These are phyloP conservation scores for Falco novaeseelandiae DNA, from an alignment of 2,797 vertebrate genomes.

Conservation along the genomic window DNA sequence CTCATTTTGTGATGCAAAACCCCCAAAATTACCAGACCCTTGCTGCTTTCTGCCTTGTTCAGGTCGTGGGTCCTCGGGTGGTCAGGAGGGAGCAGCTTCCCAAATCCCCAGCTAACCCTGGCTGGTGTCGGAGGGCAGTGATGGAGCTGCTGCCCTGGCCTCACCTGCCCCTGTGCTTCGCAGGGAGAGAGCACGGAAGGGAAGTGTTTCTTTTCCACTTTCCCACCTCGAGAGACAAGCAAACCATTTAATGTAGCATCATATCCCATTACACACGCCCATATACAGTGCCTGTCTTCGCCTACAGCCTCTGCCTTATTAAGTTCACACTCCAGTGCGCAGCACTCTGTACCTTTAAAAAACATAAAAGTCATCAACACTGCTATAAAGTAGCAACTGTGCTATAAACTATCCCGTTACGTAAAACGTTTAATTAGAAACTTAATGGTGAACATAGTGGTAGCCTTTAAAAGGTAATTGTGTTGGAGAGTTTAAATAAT, in stretches of 20 bases:
- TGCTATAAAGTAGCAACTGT: slow-evolving; percentile 57
- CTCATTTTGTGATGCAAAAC: not conserved
- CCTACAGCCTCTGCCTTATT: slow-evolving; percentile 12
- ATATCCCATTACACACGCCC: not conserved
- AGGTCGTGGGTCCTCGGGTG: rapidly evolving
- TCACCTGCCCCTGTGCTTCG: rapidly evolving
- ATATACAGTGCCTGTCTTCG: not conserved
- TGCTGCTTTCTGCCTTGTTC: not conserved
- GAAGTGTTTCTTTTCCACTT: not conserved
- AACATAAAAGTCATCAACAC: slow-evolving; percentile 46
- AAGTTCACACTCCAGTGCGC: not conserved
- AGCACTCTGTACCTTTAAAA: slow-evolving; percentile 38
- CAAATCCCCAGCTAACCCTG: rapidly evolving
- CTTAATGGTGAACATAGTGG: slow-evolving; percentile 67
- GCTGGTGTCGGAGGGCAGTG: not conserved
- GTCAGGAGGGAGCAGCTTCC: not conserved
- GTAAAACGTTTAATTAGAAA: slow-evolving; percentile 73
- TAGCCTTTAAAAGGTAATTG: slow-evolving; percentile 74
- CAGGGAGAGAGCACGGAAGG: not conserved
- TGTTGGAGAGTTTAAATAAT: slow-evolving; percentile 72
- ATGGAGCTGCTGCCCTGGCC: not conserved
- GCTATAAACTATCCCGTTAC: slow-evolving; percentile 54
- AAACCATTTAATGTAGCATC: not conserved
- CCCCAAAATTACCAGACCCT: not conserved
- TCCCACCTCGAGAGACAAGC: not conserved